Evolutionary conservation across 2,113 vertebrate species (phyloP), one percentile per base, ranked within the genome.

Genomic region (Camarhynchus parvulus): DNA sequence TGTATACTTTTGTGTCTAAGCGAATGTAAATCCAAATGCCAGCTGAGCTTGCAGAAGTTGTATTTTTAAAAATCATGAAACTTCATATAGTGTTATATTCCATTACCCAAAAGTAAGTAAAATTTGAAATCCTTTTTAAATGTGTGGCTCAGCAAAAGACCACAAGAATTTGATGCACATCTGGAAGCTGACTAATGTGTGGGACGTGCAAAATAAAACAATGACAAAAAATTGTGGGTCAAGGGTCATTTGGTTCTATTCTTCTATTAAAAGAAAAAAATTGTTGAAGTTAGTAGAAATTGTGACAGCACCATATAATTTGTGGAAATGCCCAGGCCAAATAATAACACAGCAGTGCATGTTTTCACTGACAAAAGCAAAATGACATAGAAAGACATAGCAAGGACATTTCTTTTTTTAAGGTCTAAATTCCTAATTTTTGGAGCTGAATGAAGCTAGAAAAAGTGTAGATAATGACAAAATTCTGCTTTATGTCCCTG

Each of bases 351-450:
- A 67, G n/a, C 3, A 1, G 24, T n/a, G 27, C 4, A 0, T 7
- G 6, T 44, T 69, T 76, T 39, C 49, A 56, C 21, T 41, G 21
- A 49, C 24, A 77, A 77, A 83, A 53, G 37, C 41, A 81, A 90
- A 89, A 73, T n/a, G 0, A 35, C 0, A 0, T 7, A 35, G 41
- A 64, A 92, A 52, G 31, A 74, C 39, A 77, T 13, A 49, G 21
- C 31, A 74, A 94, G 55, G 9, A 66, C n/a, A 28, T 83, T 64
- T 46, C 10, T 35, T 58, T 53, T 46, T 83, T 67, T 80, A 56
- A 68, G 15, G 8, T 35, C 50, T 68, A 56, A 80, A 79, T 28
- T 73, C 47, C 24, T 61, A n/a, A 69, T 80, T 87, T 79, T 50
- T 87, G 31, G 24, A 78, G 50, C 19, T 47, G n/a, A 56, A 81